Percentiles rank a stretch among this genome's conserved stretches.
Conservation (phyloP, 2,888 invertebrate genomes). For the Nycteola revayana region DNA sequence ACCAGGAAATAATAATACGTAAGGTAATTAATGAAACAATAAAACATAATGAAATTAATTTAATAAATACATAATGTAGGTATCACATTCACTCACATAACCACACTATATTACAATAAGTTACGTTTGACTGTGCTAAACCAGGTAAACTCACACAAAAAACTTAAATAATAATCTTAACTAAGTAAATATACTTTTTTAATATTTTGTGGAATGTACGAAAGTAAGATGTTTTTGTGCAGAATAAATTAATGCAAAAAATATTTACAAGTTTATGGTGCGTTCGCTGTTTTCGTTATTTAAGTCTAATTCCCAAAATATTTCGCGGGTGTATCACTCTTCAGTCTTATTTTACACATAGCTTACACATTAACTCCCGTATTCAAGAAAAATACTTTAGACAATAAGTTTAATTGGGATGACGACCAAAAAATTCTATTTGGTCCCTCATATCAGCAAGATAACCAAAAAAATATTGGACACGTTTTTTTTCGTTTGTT, state of each 20-base stretch:
- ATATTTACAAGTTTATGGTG: constrained; percentile 30
- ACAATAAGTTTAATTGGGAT: no score
- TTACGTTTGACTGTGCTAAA: constrained; percentile 51
- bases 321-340: constrained; percentile 49
- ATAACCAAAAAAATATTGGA: no score
- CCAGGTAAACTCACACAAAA: constrained; percentile 38
- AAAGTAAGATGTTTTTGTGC: constrained; percentile 20
- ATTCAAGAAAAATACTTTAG: no score
- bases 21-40: no score
- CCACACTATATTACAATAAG: constrained; percentile 73
- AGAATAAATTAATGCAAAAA: constrained; percentile 18
- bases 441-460: no score
- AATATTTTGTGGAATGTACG: constrained; percentile 17
- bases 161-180: constrained; percentile 17
- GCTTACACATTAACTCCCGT: constrained; percentile 29
- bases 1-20: no score
- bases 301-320: constrained; percentile 31
- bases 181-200: constrained; percentile 24
- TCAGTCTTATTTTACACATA: constrained; percentile 60
- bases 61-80: constrained; percentile 68
- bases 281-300: constrained; percentile 10
- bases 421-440: no score
- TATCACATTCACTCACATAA: constrained; percentile 66
- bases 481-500: no score
- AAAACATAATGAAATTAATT: constrained; percentile 24